phyloP scores from a whole-genome alignment of 2,888 invertebrate genomes.

The Erynnis tages region DNA sequence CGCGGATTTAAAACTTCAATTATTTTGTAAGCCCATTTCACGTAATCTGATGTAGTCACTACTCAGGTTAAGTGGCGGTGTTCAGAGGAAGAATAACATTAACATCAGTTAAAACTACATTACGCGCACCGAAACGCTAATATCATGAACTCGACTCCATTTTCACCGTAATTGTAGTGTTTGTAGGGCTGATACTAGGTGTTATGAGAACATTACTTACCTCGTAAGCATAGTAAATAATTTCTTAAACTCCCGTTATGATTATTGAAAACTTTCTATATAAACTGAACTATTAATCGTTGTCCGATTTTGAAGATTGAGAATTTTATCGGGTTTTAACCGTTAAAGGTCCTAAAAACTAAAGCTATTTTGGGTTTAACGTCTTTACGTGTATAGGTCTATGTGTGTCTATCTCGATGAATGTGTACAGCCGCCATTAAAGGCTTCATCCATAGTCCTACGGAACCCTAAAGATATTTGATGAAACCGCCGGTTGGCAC shows the following conservation, averaged over 20 bases:
- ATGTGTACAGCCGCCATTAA: no score
- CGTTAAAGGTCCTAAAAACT: no score
- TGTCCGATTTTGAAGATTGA: no score
- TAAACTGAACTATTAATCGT: no score
- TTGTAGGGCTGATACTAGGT: conserved; percentile 16
- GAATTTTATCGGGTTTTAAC: no score
- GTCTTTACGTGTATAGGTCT: no score
- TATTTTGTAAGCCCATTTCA: neutral
- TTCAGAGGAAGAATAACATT: conserved; percentile 58
- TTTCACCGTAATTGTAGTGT: conserved; percentile 21
- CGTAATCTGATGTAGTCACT: neutral
- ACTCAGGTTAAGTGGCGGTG: conserved; percentile 2
- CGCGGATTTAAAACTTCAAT: neutral
- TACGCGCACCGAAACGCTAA: conserved; percentile 52
- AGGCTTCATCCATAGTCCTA: conserved; percentile 11
- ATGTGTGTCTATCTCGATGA: no score
- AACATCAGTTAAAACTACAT: conserved; percentile 77
- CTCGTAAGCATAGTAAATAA: no score
- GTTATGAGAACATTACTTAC: no score
- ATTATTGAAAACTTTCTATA: no score
- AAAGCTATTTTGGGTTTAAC: no score
- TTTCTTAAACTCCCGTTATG: no score
- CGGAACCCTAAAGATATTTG: conserved; percentile 50
- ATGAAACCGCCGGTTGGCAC: conserved; percentile 64
- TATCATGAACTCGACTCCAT: conserved; percentile 49